These are phyloP conservation scores for Enoplosus armatus DNA, from an alignment of 2,797 vertebrate genomes.

Conservation along the genomic window DNA sequence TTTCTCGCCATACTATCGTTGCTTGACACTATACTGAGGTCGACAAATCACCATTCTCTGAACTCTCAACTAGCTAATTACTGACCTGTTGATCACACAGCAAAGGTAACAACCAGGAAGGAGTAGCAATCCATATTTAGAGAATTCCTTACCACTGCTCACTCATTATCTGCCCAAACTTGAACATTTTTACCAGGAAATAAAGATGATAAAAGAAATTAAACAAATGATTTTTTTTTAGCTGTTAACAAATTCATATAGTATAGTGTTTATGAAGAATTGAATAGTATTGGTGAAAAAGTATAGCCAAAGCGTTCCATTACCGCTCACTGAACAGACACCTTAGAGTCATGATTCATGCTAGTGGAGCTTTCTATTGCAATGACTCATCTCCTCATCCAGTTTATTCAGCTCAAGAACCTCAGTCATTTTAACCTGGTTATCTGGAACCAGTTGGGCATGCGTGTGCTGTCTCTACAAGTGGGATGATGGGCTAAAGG, in stretches of 20 bases:
- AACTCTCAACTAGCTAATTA: conserved; percentile 23
- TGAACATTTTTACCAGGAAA: not conserved
- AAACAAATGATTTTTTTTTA: not conserved
- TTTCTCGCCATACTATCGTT: not conserved
- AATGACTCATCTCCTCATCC: conserved; percentile 17
- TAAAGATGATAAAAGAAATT: not conserved
- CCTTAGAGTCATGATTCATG: not conserved
- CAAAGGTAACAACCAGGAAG: not conserved
- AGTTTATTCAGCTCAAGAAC: conserved; percentile 15
- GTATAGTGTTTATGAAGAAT: not conserved
- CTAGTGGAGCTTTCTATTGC: conserved; percentile 1
- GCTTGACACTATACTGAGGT: not conserved
- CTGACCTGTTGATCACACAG: conserved; percentile 25
- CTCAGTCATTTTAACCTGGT: conserved; percentile 17
- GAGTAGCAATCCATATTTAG: not conserved
- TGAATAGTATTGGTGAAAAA: not conserved
- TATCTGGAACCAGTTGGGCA: conserved; percentile 17
- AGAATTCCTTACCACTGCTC: not conserved
- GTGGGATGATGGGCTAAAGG: not conserved
- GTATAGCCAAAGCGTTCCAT: not conserved
- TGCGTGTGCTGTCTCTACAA: conserved; percentile 2
- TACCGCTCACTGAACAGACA: not conserved
- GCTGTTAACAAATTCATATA: not conserved
- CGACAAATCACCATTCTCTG: not conserved
- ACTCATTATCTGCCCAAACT: conserved; percentile 4